These are phyloP conservation scores for Rotaria sp. DNA, from an alignment of 2,888 invertebrate genomes.

Conservation along the genomic window DNA sequence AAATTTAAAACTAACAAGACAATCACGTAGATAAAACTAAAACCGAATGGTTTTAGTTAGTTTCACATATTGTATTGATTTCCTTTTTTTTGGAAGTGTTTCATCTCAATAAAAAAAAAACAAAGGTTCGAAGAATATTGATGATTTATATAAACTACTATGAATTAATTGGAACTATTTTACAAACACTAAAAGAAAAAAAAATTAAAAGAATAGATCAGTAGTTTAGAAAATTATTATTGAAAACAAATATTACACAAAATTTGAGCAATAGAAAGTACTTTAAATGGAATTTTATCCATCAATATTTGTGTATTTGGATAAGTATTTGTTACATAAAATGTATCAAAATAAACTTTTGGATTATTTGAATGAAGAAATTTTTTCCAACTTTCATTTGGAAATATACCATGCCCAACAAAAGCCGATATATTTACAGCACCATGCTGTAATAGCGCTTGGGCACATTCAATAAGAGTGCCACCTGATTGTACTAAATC, in stretches of 20 bases:
- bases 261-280: constrained; percentile 48
- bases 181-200: no score
- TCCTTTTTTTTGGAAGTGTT: no score
- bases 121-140: no score
- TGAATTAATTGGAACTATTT: no score
- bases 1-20: no score
- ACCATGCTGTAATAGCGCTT: constrained; percentile 50
- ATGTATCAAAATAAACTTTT: constrained; percentile 46
- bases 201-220: no score
- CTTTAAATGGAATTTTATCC: constrained; percentile 50
- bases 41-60: no score
- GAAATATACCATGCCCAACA: constrained; percentile 56
- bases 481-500: constrained; percentile 56
- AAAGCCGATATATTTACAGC: constrained; percentile 52
- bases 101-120: no score
- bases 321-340: constrained; percentile 56
- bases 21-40: no score
- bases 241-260: constrained; percentile 23
- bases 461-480: constrained; percentile 53
- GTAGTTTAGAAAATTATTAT: neutral
- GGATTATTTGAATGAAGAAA: constrained; percentile 44
- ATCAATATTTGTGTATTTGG: constrained; percentile 52
- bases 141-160: no score
- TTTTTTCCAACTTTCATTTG: constrained; percentile 52
- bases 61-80: no score